phyloP scores from a whole-genome alignment of 2,113 vertebrate species.

The Ptilonorhynchus violaceus region DNA sequence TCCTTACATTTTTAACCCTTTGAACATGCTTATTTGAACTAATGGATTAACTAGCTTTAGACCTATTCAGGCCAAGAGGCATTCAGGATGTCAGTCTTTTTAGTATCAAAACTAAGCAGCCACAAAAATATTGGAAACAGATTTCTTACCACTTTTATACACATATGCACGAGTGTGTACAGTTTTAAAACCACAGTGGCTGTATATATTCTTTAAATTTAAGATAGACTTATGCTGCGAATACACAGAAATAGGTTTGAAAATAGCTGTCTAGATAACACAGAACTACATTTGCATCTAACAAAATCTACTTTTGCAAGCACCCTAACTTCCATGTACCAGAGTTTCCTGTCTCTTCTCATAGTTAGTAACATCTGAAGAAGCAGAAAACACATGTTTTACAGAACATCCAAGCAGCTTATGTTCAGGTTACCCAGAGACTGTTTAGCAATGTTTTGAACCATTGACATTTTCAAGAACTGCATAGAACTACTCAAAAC shows the following conservation, averaged over 20 bases:
- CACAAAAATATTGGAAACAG: neutral
- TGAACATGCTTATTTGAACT: neutral
- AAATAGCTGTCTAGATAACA: neutral
- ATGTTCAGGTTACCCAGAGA: neutral
- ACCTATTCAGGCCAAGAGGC: neutral
- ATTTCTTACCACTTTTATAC: neutral
- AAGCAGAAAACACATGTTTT: neutral
- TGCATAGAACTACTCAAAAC: neutral
- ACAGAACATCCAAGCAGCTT: neutral
- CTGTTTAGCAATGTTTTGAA: neutral
- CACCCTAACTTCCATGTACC: rapidly evolving
- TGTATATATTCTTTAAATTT: neutral
- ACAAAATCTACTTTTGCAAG: neutral
- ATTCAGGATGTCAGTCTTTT: neutral
- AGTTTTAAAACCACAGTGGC: neutral
- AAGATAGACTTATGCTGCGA: neutral
- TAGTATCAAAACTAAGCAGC: neutral
- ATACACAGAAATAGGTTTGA: neutral
- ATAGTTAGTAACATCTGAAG: neutral
- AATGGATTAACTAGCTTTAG: neutral
- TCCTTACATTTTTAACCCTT: neutral
- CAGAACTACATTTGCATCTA: neutral
- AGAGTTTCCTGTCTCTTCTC: neutral
- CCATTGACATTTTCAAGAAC: neutral
- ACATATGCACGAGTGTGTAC: rapidly evolving